Conservation (phyloP, 2,797 vertebrate genomes). For the Staurois parvus region DNA sequence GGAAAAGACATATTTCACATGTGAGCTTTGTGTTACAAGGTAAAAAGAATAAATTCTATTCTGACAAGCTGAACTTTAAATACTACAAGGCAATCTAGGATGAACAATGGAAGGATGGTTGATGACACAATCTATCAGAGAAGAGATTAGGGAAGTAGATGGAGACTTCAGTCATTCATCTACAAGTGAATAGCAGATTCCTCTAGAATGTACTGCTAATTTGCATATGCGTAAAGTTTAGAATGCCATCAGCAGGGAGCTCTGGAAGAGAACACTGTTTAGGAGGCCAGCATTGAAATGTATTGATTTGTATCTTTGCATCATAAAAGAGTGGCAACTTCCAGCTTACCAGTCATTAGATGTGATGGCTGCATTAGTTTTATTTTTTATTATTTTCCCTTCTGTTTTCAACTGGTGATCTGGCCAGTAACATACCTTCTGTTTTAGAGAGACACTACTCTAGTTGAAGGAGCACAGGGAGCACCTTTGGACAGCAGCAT, state of each 20-base stretch:
- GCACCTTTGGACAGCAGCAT: too few relatives aligned
- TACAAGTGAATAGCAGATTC: conserved; percentile 2
- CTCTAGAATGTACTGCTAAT: conserved; percentile 17
- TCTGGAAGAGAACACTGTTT: not conserved
- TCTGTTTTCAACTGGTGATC: too few relatives aligned
- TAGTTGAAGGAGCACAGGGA: too few relatives aligned
- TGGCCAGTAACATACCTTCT: too few relatives aligned
- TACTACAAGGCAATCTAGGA: conserved; percentile 28
- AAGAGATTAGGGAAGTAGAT: conserved; percentile 10
- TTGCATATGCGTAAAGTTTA: not conserved
- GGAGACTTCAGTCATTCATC: not conserved
- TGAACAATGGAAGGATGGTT: conserved; percentile 25
- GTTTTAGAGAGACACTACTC: too few relatives aligned
- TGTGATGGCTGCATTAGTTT: too few relatives aligned
- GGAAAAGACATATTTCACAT: conserved; percentile 21
- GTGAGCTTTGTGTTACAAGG: conserved; percentile 35
- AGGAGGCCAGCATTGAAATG: not conserved
- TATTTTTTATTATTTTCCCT: too few relatives aligned
- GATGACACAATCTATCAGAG: conserved; percentile 17
- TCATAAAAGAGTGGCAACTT: not conserved
- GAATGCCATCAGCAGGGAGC: not conserved
- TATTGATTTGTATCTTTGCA: not conserved
- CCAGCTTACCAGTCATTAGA: too few relatives aligned
- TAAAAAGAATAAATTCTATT: conserved; percentile 31
- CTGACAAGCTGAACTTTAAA: conserved; percentile 45